Evolutionary conservation across 2,113 vertebrate genomes (phyloP).

Genomic region (Malaclemys terrapin): DNA sequence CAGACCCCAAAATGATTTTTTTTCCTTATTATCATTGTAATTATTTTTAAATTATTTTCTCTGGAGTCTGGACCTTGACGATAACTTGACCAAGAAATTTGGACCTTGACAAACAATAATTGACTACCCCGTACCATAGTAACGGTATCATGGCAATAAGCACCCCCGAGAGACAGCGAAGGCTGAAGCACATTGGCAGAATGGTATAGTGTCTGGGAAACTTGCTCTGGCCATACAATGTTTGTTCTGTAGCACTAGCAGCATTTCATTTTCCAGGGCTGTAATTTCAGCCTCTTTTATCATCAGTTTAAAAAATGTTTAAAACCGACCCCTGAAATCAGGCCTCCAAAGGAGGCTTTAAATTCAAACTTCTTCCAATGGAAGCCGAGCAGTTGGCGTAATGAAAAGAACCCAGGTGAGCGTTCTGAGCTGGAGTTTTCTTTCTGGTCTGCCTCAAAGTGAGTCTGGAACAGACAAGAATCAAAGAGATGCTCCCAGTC

Average conservation of each 20-base stretch:
- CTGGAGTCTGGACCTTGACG: too few species aligned
- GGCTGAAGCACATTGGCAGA: background rate
- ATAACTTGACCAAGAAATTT: too few species aligned
- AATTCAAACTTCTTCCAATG: background rate
- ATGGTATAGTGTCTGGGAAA: background rate
- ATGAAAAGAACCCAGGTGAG: background rate
- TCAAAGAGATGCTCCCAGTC: background rate
- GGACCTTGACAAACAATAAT: too few species aligned
- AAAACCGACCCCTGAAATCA: background rate
- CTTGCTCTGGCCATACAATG: background rate
- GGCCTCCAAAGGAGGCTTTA: background rate
- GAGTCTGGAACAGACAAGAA: background rate
- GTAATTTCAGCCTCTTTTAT: background rate
- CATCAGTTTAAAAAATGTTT: background rate
- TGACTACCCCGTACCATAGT: background rate
- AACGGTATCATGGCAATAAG: background rate
- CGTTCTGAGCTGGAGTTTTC: constrained; percentile 33
- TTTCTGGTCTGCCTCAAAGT: background rate
- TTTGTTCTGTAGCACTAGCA: background rate
- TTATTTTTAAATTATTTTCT: too few species aligned
- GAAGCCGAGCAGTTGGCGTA: background rate
- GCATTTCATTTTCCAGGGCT: background rate
- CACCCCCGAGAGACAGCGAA: background rate
- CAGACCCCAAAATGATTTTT: too few species aligned
- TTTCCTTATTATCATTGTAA: too few species aligned